Conservation (phyloP, 1,140 invertebrate genomes). For the Temnothorax longispinosus region DNA sequence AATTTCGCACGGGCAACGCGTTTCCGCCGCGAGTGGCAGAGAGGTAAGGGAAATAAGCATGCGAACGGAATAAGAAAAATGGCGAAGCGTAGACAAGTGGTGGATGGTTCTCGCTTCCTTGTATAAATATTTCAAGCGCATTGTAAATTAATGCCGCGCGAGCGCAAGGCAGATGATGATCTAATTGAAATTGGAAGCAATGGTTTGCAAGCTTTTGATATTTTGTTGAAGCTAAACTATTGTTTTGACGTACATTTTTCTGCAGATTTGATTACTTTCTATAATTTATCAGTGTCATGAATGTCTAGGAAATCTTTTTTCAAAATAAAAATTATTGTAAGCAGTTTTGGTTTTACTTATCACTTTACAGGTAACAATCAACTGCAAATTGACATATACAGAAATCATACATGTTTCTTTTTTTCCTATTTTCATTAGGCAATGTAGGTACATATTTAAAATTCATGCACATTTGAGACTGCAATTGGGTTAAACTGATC, state of each 20-base stretch:
- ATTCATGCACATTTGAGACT: background rate
- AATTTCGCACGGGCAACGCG: conserved; percentile 61
- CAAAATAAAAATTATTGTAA: no score
- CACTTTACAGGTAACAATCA: background rate
- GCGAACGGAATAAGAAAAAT: conserved; percentile 60
- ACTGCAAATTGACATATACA: background rate
- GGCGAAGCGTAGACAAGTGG: conserved; percentile 27
- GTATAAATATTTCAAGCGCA: conserved; percentile 36
- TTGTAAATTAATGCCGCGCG: conserved; percentile 33
- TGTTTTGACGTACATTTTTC: background rate
- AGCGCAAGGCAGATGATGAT: background rate
- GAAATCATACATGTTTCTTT: background rate
- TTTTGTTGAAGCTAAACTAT: no score
- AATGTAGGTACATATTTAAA: background rate
- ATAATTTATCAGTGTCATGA: no score
- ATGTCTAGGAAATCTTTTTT: no score
- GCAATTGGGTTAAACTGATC: background rate
- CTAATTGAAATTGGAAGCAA: no score
- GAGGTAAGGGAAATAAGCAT: conserved; percentile 25
- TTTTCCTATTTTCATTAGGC: background rate
- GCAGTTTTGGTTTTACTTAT: background rate
- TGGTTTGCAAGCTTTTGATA: no score
- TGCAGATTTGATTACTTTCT: background rate
- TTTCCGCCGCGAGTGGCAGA: conserved; percentile 41
- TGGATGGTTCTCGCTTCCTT: conserved; percentile 10